phyloP scores from a whole-genome alignment of 1,140 invertebrate genomes.

The Calosoma granatense region DNA sequence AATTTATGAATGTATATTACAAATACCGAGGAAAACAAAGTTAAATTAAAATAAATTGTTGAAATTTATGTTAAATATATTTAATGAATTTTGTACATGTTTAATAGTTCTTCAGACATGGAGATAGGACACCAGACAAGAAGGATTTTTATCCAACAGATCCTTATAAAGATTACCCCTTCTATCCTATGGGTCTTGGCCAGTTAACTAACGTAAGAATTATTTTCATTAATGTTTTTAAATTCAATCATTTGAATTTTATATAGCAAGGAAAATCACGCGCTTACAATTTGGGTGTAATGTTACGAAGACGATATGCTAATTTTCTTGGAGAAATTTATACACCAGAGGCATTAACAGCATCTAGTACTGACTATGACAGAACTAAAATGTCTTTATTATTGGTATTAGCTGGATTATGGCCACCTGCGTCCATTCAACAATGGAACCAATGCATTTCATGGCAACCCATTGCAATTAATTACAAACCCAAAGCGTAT shows the following conservation, averaged over 20 bases:
- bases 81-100: neutral
- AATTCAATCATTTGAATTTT: constrained; percentile 12
- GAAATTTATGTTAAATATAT: too few relatives aligned
- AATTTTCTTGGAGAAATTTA: constrained; percentile 50
- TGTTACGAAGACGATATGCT: constrained; percentile 48
- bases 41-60: too few relatives aligned
- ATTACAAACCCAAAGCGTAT: constrained; percentile 28
- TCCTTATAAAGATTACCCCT: neutral
- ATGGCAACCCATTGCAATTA: constrained; percentile 42
- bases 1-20: too few relatives aligned
- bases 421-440: constrained; percentile 37
- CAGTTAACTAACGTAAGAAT: neutral
- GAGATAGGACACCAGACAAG: neutral
- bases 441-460: constrained; percentile 36
- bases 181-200: neutral
- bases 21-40: too few relatives aligned
- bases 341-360: constrained; percentile 34
- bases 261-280: constrained; percentile 51
- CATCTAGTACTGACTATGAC: constrained; percentile 35
- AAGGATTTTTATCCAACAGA: neutral
- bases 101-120: neutral
- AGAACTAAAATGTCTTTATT: constrained; percentile 50
- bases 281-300: constrained; percentile 51
- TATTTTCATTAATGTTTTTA: neutral
- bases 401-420: constrained; percentile 43